These are phyloP conservation scores for Mus spretus DNA, from an alignment of 2,797 vertebrate species.

Conservation along the genomic window DNA sequence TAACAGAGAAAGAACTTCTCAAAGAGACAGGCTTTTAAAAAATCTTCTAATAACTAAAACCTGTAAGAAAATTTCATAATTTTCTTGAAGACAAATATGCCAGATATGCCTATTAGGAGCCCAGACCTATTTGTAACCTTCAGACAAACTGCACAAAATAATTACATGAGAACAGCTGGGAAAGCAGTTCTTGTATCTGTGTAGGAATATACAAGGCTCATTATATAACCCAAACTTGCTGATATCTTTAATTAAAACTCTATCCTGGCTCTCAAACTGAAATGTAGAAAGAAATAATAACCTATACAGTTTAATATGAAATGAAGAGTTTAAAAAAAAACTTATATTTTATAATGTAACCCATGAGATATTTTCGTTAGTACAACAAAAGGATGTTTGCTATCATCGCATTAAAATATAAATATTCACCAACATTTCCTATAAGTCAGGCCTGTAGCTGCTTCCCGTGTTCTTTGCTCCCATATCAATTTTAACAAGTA, in stretches of 20 bases:
- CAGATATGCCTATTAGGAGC: neutral
- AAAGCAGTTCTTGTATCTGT: slow-evolving; percentile 19
- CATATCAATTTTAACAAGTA: neutral
- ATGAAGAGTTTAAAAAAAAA: slow-evolving; percentile 58
- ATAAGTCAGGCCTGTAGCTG: neutral
- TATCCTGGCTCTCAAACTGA: neutral
- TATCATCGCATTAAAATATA: neutral
- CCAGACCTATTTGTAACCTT: neutral
- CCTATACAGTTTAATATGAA: slow-evolving; percentile 43
- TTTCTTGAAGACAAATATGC: slow-evolving; percentile 33
- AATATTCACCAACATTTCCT: slow-evolving; percentile 26
- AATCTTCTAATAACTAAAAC: neutral
- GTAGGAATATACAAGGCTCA: neutral
- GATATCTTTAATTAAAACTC: neutral
- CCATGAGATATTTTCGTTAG: slow-evolving; percentile 49
- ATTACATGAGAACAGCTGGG: neutral
- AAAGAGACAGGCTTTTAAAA: neutral
- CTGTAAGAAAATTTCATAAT: slow-evolving; percentile 34
- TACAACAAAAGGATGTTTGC: neutral
- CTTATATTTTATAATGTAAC: slow-evolving; percentile 50
- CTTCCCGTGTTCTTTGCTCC: neutral
- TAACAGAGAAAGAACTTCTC: slow-evolving; percentile 21
- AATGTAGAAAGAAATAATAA: slow-evolving; percentile 54
- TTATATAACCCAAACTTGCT: neutral
- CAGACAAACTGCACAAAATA: neutral